Evolutionary conservation across 2,113 vertebrate species (phyloP), one percentile per base, ranked within the genome.

Genomic region (Hassar affinis): DNA sequence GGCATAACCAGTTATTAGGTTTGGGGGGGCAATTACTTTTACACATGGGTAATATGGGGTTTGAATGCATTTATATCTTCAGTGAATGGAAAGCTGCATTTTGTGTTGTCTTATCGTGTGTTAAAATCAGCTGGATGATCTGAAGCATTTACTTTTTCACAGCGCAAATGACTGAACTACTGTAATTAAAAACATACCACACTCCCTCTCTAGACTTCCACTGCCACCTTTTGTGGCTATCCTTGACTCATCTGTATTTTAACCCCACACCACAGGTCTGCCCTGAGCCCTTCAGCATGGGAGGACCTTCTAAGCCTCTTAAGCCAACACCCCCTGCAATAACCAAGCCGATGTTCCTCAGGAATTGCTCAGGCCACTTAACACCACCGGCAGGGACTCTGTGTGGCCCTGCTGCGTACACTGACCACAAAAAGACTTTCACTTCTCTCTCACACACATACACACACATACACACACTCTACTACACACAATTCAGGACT

Each of bases 311-410:
- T 76, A 76, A 76, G 74, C 74, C 74, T 76, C 74, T 76, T 76
- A 76, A 76, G 49, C 74, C 74, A 76, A 76, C 9, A 54, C 74
- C 49, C 49, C 74, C 74, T 75, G 72, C 72, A 54, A 54, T 76
- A 54, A 30, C 17, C 27, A 33, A 54, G 49, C 72, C 72, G 17
- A 51, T 75, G 72, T 51, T 75, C 72, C 49, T 54, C 72, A 49
- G 52, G 72, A 76, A 76, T 76, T 76, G 72, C 72, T 54, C 72
- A 52, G 72, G 72, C 72, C 72, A 76, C 72, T 76, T 76, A 76
- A 76, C 72, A 54, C 72, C 72, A 52, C 27, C 72, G 27, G 72
- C 72, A 76, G 72, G 72, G 17, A 76, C 71, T 54, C 72, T 52
- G 72, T 33, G 49, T 76, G 72, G 17, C n/a, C 72, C 72, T 33